Evolutionary conservation across 1,140 invertebrate genomes (phyloP), one percentile per base, ranked within the genome.

Genomic region (Pseudomyrmex gracilis): DNA sequence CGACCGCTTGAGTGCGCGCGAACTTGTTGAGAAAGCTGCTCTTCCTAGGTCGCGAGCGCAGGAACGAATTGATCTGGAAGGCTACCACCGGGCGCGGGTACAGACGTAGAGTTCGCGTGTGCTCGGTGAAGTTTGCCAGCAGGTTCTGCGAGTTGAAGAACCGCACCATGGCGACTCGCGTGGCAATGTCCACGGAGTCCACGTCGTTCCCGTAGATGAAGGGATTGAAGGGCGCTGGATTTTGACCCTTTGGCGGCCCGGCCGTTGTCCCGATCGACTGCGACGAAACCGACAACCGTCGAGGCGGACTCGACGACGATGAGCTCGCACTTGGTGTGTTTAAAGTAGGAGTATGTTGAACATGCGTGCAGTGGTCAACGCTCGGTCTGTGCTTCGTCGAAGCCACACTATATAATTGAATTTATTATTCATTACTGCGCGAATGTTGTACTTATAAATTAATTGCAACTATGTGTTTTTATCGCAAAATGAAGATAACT

Each of bases 141-240:
- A 99, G 95, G 91, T 99, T 99, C 91, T 99, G 97, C 0, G 99
- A 99, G 92, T 99, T 99, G 95, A 99, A 99, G 92, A 99, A 99
- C 12, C 98, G 96, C 2, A 99, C 99, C 99, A 99, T 99, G 34
- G 99, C 99, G 47, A 99, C 98, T 83, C 99, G 95, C 0, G 98
- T 99, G 2, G 99, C 99, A n/a, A 99, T 96, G 94, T 99, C 99
- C 1, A 99, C 98, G 0, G 98, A 99, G 94, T 99, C 99, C 2
- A 99, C 97, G 93, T 99, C 99, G 92, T 98, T 99, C 17, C 98
- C 98, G 92, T 98, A 98, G 85, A 99, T 98, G 84, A 99, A 97
- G 0, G 98, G 98, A 94, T 98, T 98, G 85, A 97, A 96, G 0
- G 94, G 90, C 9, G 92, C 90, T 12, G 53, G 8, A 60, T 89